Conservation (phyloP, 1,140 invertebrate species). For the Zaprionus capensis region DNA sequence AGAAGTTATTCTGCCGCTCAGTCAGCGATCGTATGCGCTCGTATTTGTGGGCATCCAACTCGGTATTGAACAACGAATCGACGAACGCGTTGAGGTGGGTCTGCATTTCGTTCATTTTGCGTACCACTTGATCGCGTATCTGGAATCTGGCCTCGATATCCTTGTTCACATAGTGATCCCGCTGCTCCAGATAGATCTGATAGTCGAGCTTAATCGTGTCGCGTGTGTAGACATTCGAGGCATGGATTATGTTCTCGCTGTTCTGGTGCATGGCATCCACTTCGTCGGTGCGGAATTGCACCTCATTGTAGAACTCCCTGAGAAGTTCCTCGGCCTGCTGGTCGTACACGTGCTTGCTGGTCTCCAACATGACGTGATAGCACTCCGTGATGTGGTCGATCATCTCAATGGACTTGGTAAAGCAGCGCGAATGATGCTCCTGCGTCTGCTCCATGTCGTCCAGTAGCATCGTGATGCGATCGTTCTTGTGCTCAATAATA, state of each 20-base stretch:
- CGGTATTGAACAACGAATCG: conserved; percentile 57
- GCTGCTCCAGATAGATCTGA: conserved; percentile 68
- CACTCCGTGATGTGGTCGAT: conserved; percentile 72
- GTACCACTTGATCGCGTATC: conserved; percentile 64
- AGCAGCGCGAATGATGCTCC: conserved; percentile 54
- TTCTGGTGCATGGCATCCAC: conserved; percentile 59
- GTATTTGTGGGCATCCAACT: conserved; percentile 73
- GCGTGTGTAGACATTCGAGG: conserved; percentile 61
- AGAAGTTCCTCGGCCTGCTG: conserved; percentile 68
- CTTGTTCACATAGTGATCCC: conserved; percentile 65
- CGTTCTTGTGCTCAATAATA: conserved; percentile 60
- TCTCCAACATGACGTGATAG: conserved; percentile 60
- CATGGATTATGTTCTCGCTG: conserved; percentile 74
- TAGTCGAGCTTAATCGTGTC: conserved; percentile 64
- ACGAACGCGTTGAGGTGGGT: conserved; percentile 66
- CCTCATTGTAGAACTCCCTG: conserved; percentile 68
- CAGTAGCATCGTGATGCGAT: conserved; percentile 63
- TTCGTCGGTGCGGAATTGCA: conserved; percentile 60
- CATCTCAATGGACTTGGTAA: conserved; percentile 53
- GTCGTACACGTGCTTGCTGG: conserved; percentile 55
- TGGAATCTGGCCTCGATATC: conserved; percentile 70
- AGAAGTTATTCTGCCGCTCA: conserved; percentile 67
- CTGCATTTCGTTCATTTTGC: conserved; percentile 63
- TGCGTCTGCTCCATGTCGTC: conserved; percentile 68
- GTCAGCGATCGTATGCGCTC: conserved; percentile 64